Conservation (phyloP, 1,140 invertebrate genomes). For the Drosophila obscura region DNA sequence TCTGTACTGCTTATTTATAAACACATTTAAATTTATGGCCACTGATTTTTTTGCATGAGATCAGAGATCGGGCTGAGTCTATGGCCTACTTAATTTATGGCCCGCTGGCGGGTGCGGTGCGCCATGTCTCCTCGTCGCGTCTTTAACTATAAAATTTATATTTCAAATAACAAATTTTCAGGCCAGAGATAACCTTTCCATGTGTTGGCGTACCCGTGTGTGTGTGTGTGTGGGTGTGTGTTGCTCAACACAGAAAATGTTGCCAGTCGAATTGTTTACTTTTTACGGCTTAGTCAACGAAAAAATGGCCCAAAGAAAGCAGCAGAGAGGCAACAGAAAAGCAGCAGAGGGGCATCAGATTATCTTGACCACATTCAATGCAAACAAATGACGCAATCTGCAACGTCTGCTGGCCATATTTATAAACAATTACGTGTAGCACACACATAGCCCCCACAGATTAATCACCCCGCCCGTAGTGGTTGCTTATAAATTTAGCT, state of each 20-base stretch:
- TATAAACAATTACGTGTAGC: conserved; percentile 57
- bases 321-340: conserved; percentile 9
- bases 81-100: conserved; percentile 70
- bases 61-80: conserved; percentile 41
- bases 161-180: conserved; percentile 44
- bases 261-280: conserved; percentile 32
- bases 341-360: conserved; percentile 1
- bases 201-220: not conserved
- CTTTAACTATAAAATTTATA: conserved; percentile 55
- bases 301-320: conserved; percentile 17
- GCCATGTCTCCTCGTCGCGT: conserved; percentile 17
- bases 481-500: conserved; percentile 21
- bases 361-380: conserved; percentile 46
- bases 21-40: conserved; percentile 76
- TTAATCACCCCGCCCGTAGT: conserved; percentile 18
- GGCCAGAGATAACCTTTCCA: too few relatives aligned
- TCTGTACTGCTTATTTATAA: conserved; percentile 71
- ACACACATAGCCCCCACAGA: not conserved
- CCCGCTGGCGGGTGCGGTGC: conserved; percentile 30
- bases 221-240: not conserved
- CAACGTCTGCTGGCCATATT: conserved; percentile 49
- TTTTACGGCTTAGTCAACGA: conserved; percentile 47
- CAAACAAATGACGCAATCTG: conserved; percentile 69
- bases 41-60: conserved; percentile 72
- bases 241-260: conserved; percentile 38